Evolutionary conservation across 2,797 vertebrate species (phyloP), one percentile per base, ranked within the genome.

Genomic region (Microctenopoma stevenorrisi): DNA sequence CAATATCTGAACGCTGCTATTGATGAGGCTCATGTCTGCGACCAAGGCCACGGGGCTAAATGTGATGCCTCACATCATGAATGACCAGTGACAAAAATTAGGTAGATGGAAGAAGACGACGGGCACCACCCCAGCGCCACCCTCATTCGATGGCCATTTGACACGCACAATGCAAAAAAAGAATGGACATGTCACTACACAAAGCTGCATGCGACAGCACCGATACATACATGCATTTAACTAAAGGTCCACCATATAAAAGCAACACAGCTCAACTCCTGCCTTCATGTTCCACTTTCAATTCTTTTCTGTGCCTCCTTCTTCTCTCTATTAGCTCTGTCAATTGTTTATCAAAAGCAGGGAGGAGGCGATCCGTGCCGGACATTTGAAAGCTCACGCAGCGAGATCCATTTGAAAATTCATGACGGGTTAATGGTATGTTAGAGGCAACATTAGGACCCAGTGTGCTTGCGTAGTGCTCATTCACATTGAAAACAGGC

Each of bases 391-490:
- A 91, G 91, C 89, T 62, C 9, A 4, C 15, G 78, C 84, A 76
- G 80, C 44, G 52, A 88, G 86, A 89, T 81, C 70, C 77, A 73
- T 90, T 94, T 95, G 90, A 90, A 92, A 92, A 94, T 92, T 91
- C 91, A 93, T 94, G 94, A 93, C 84, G 83, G 90, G 89, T 93
- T 94, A 94, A 94, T 94, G 89, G 89, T 94, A 92, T 92, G 93
- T 94, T 94, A 93, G 90, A 88, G 88, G 88, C 88, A 86, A 90
- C 90, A 91, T 93, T 91, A 92, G 87, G 85, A 87, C 75, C 79
- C 81, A 28, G 83, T 60, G 75, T 81, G 86, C 76, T 72, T 40
- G 67, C 85, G 55, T 85, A 72, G 55, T 56, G 85, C 85, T 86
- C 89, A 92, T 93, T 93, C 90, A 88, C 86, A 92, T 92, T 94